phyloP scores from a whole-genome alignment of 2,888 invertebrate species.

The Perizoma flavofasciatum region DNA sequence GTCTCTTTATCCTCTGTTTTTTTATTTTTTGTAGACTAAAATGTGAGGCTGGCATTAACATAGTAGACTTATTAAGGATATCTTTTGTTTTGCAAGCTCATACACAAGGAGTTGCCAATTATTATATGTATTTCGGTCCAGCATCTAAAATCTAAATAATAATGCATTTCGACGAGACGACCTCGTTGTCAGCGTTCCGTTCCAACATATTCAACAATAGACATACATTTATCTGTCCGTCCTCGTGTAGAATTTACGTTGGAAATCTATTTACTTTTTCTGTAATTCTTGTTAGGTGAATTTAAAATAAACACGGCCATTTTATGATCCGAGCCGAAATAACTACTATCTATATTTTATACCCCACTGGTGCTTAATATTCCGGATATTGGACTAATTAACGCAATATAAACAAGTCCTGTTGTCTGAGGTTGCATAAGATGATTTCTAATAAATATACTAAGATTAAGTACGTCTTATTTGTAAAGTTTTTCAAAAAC shows the following conservation, averaged over 20 bases:
- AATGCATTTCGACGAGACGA: constrained; percentile 23
- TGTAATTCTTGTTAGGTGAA: constrained; percentile 58
- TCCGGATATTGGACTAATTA: constrained; percentile 28
- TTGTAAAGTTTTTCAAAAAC: constrained; percentile 5
- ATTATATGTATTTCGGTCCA: constrained; percentile 1
- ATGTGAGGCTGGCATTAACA: constrained; percentile 24
- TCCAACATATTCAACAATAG: constrained; percentile 32
- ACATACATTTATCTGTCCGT: constrained; percentile 27
- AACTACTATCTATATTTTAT: constrained; percentile 50
- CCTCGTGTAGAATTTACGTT: constrained; percentile 34
- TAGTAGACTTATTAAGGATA: constrained; percentile 12
- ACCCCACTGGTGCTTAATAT: constrained; percentile 35
- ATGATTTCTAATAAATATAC: constrained; percentile 4
- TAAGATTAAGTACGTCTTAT: background rate
- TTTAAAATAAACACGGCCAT: constrained; percentile 70
- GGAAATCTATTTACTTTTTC: constrained; percentile 57
- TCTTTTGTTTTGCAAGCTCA: background rate
- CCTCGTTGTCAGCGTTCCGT: constrained; percentile 24
- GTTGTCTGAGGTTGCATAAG: constrained; percentile 5
- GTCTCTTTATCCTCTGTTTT: constrained; percentile 28
- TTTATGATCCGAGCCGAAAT: constrained; percentile 71
- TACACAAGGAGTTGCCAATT: too few species aligned
- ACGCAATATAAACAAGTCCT: constrained; percentile 20
- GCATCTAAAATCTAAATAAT: too few species aligned
- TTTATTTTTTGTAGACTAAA: constrained; percentile 34